Conservation (phyloP, 2,113 vertebrate species). For the Pterocles orientalis region DNA sequence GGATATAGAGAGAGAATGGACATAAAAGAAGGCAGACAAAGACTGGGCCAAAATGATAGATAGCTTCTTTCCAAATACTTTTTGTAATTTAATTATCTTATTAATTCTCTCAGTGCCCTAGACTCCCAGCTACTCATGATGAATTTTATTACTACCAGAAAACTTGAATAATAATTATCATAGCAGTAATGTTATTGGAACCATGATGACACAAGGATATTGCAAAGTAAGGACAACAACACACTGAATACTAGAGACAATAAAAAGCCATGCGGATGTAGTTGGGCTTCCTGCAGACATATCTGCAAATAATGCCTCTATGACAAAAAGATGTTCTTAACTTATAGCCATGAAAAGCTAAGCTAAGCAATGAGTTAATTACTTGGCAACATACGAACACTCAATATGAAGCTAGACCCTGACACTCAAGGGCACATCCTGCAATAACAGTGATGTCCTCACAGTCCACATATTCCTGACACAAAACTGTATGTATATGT, state of each 20-base stretch:
- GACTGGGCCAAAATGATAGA: background rate
- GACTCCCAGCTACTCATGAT: background rate
- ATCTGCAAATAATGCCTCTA: background rate
- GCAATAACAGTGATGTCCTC: background rate
- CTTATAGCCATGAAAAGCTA: background rate
- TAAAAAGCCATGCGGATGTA: background rate
- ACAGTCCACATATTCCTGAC: background rate
- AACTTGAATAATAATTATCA: background rate
- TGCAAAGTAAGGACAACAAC: background rate
- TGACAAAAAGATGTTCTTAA: background rate
- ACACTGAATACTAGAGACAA: background rate
- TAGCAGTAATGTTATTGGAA: background rate
- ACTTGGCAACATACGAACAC: background rate
- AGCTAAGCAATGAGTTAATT: background rate
- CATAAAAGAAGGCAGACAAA: background rate
- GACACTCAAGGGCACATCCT: background rate
- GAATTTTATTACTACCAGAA: background rate
- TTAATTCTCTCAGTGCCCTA: background rate
- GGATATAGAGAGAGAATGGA: background rate
- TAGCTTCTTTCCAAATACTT: constrained; percentile 2
- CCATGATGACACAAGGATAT: background rate
- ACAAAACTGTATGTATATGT: background rate
- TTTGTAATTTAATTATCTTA: constrained; percentile 14
- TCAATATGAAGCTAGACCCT: background rate
- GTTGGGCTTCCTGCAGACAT: background rate